Conservation (phyloP, 2,888 invertebrate species). For the Trichopria drosophilae region DNA sequence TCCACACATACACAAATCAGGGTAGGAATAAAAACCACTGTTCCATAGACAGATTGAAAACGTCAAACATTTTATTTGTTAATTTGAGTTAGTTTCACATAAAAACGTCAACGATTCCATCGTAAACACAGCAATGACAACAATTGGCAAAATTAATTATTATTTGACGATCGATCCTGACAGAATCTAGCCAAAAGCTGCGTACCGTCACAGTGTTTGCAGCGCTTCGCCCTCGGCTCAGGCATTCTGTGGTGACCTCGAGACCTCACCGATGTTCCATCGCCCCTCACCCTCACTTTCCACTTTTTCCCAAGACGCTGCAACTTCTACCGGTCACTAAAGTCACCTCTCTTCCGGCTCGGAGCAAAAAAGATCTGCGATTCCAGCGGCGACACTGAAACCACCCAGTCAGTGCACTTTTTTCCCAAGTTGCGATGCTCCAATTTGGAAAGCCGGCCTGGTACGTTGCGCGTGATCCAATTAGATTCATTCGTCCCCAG, state of each 20-base stretch:
- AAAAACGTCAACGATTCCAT: no score
- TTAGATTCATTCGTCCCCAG: no score
- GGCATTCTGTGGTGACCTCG: constrained; percentile 61
- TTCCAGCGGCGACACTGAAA: constrained; percentile 20
- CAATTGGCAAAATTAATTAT: no score
- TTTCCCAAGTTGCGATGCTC: no score
- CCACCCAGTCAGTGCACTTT: constrained; percentile 16
- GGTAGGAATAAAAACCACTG: no score
- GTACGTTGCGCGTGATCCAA: no score
- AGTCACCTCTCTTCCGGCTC: constrained; percentile 9
- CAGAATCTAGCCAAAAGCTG: constrained; percentile 33
- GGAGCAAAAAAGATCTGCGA: neutral
- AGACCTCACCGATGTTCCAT: constrained; percentile 58
- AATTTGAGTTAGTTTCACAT: no score
- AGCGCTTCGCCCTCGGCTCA: constrained; percentile 86
- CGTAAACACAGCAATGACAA: no score
- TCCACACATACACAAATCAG: no score
- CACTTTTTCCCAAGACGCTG: constrained; percentile 7
- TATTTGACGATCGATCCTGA: neutral
- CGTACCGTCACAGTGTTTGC: constrained; percentile 89
- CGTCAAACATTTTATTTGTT: no score
- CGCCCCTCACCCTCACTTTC: constrained; percentile 44
- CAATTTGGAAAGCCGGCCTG: no score
- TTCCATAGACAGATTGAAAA: no score
- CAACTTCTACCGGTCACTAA: constrained; percentile 8